These are phyloP conservation scores for Melinopterus prodromus DNA, from an alignment of 2,888 invertebrate species.

Conservation along the genomic window DNA sequence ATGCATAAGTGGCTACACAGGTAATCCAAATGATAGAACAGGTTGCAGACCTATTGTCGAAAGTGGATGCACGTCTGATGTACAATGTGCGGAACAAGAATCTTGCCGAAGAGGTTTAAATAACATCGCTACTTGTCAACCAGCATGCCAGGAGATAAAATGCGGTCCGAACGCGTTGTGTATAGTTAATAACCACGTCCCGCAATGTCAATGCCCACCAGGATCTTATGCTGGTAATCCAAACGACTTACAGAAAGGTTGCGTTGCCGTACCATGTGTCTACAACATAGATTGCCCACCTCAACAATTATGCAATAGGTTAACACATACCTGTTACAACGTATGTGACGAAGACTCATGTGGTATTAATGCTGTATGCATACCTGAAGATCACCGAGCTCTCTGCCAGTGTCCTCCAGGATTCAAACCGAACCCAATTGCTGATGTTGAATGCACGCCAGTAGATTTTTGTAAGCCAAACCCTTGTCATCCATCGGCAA, in stretches of 20 bases:
- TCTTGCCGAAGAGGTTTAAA: constrained; percentile 72
- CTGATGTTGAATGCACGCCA: constrained; percentile 82
- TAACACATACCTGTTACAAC: constrained; percentile 83
- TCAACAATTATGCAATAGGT: constrained; percentile 81
- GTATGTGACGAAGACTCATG: constrained; percentile 85
- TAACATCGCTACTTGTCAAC: constrained; percentile 72
- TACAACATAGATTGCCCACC: constrained; percentile 86
- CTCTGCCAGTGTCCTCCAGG: constrained; percentile 89
- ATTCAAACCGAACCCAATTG: constrained; percentile 79
- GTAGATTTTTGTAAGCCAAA: constrained; percentile 78
- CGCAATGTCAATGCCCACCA: constrained; percentile 89
- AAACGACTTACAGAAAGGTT: constrained; percentile 76
- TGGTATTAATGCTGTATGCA: constrained; percentile 87
- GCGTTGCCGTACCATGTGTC: constrained; percentile 83
- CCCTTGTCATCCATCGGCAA: constrained; percentile 82
- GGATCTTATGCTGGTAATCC: constrained; percentile 89
- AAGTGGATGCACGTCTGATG: constrained; percentile 81
- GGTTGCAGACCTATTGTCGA: constrained; percentile 80
- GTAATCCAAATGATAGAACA: constrained; percentile 89
- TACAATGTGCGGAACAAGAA: constrained; percentile 85
- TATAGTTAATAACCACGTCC: constrained; percentile 87
- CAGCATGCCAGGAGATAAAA: constrained; percentile 78
- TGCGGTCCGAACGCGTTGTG: constrained; percentile 91
- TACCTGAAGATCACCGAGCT: constrained; percentile 83
- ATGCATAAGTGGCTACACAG: constrained; percentile 83